Evolutionary conservation across 2,113 vertebrate species (phyloP).

Genomic region (Zingel zingel): DNA sequence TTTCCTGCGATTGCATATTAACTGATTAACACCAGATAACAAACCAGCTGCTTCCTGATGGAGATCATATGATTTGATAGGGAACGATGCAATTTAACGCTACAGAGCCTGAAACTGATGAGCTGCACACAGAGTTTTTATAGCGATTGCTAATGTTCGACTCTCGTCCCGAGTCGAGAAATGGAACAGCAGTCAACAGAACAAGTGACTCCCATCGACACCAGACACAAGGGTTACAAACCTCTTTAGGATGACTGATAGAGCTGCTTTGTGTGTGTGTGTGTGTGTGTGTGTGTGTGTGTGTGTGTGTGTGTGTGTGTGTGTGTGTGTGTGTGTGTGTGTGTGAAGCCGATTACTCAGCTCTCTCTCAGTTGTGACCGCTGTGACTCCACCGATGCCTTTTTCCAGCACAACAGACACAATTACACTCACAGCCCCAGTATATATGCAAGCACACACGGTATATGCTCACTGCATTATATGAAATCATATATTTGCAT

Average conservation of each 20-base stretch:
- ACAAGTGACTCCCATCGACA: background rate
- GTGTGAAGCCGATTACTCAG: conserved; percentile 23
- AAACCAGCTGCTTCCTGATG: background rate
- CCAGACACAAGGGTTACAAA: background rate
- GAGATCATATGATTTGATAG: too few species aligned
- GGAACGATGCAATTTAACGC: too few species aligned
- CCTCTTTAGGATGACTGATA: conserved; percentile 3
- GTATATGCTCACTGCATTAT: background rate
- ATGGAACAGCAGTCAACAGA: background rate
- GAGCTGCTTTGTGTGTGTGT: conserved; percentile 23
- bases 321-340: conserved; percentile 3
- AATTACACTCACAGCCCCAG: background rate
- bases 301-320: background rate
- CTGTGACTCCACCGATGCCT: background rate
- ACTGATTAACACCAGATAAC: conserved; percentile 4
- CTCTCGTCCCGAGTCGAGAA: background rate
- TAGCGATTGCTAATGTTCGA: too few species aligned
- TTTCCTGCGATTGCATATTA: background rate
- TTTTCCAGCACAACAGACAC: background rate
- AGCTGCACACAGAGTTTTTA: too few species aligned
- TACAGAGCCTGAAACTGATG: too few species aligned
- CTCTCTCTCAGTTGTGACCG: conserved; percentile 8
- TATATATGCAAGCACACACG: background rate
- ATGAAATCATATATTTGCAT: background rate
- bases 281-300: background rate